Percentiles rank a stretch among this genome's conserved stretches.
phyloP scores from a whole-genome alignment of 1,140 invertebrate species.

The Magallana angulata region DNA sequence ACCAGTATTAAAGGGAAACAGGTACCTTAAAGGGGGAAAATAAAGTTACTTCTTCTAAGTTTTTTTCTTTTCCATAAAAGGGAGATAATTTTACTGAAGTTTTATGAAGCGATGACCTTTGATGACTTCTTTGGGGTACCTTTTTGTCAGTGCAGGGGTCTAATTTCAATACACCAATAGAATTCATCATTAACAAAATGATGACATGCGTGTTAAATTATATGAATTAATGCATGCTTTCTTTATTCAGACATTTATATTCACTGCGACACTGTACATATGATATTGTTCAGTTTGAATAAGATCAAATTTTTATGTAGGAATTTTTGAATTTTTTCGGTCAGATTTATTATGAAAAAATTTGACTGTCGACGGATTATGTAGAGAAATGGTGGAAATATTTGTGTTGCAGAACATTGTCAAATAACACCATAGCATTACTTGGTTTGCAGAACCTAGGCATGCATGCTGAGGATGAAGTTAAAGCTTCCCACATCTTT shows the following conservation, averaged over 20 bases:
- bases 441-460: not conserved
- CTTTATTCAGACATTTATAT: not conserved
- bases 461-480: not conserved
- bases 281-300: not conserved
- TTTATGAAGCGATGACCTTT: too few relatives aligned
- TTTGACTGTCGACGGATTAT: not conserved
- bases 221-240: not conserved
- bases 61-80: too few relatives aligned
- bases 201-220: not conserved
- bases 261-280: not conserved
- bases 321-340: not conserved
- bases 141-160: not conserved
- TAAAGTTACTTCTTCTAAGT: too few relatives aligned
- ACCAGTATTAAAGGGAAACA: too few relatives aligned
- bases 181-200: not conserved
- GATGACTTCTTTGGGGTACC: too few relatives aligned
- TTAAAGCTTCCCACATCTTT: not conserved
- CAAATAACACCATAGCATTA: not conserved
- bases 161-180: not conserved
- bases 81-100: too few relatives aligned
- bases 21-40: too few relatives aligned
- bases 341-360: not conserved
- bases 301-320: conserved; percentile 31
- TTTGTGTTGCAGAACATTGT: not conserved
- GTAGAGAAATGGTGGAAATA: not conserved